Percentiles rank a stretch among this genome's conserved stretches.
These are phyloP conservation scores for Hoplias malabaricus DNA, from an alignment of 2,113 vertebrate species.

Conservation along the genomic window DNA sequence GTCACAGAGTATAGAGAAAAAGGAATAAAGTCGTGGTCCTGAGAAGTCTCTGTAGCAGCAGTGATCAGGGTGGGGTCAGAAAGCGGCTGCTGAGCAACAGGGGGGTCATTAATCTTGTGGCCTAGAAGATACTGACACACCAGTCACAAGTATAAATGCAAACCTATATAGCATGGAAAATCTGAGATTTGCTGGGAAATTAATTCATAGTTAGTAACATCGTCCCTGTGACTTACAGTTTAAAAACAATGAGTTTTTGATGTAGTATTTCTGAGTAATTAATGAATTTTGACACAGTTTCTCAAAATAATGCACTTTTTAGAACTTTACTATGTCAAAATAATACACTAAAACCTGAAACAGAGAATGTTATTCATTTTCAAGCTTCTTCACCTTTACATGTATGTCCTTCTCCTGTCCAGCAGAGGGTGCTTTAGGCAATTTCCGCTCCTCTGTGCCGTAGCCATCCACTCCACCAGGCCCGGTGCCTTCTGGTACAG, in stretches of 20 bases:
- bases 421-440: constrained; percentile 37
- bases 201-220: background rate
- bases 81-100: background rate
- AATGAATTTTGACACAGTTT: too few species aligned
- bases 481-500: background rate
- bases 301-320: too few species aligned
- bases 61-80: background rate
- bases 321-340: too few species aligned
- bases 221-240: too few species aligned
- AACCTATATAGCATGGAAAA: background rate
- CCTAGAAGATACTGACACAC: background rate
- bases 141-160: background rate
- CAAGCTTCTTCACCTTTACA: constrained; percentile 57
- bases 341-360: too few species aligned
- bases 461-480: background rate
- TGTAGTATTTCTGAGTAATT: too few species aligned
- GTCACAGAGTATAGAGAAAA: constrained; percentile 57
- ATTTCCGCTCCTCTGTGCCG: background rate
- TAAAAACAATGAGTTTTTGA: too few species aligned
- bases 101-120: background rate
- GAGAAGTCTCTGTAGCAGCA: background rate
- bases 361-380: too few species aligned
- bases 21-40: constrained; percentile 19
- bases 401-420: constrained; percentile 33
- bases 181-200: background rate